Evolutionary conservation across 2,113 vertebrate genomes (phyloP).

Genomic region (Peucedramus taeniatus): DNA sequence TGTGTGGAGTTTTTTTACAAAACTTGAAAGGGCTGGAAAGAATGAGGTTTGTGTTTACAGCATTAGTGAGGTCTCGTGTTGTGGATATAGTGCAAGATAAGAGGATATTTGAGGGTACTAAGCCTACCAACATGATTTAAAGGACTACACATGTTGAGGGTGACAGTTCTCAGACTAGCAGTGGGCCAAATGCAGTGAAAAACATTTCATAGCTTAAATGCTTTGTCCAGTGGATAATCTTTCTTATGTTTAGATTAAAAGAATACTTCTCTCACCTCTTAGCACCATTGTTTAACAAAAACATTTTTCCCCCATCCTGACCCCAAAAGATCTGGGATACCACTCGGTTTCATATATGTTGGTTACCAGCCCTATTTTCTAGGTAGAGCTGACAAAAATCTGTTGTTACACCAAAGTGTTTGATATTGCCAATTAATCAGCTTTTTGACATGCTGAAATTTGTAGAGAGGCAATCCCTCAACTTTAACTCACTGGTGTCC

Average conservation of each 20-base stretch:
- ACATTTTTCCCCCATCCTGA: neutral
- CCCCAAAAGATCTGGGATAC: neutral
- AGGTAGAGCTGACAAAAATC: neutral
- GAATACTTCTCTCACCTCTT: neutral
- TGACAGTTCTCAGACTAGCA: neutral
- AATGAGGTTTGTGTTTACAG: neutral
- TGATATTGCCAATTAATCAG: neutral
- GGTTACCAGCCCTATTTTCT: neutral
- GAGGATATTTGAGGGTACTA: neutral
- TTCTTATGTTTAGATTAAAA: neutral
- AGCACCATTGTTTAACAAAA: neutral
- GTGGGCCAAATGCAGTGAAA: neutral
- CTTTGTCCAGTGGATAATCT: neutral
- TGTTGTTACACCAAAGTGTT: neutral
- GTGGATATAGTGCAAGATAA: neutral
- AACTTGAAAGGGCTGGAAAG: neutral
- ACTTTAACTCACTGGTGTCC: neutral
- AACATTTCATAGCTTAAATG: neutral
- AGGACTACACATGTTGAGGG: neutral
- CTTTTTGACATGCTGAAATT: neutral
- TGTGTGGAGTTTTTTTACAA: neutral
- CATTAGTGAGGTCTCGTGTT: neutral
- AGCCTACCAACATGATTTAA: neutral
- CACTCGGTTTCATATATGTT: neutral
- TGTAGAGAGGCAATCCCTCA: neutral